These are phyloP conservation scores for Ahaetulla prasina DNA, from an alignment of 2,113 vertebrate species.

Conservation along the genomic window DNA sequence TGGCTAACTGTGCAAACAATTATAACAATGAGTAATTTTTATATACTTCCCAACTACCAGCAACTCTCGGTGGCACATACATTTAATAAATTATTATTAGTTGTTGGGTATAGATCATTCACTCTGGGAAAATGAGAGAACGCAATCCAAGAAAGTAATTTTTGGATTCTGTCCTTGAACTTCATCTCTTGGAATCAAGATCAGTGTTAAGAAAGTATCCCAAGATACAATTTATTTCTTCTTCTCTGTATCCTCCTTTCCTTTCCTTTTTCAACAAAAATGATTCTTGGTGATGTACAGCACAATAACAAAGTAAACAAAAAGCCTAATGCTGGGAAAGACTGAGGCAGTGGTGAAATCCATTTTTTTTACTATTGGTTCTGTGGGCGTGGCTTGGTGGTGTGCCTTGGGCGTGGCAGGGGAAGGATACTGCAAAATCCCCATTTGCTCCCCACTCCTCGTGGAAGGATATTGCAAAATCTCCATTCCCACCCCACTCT, in stretches of 20 bases:
- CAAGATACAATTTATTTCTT: not conserved
- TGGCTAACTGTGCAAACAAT: not conserved
- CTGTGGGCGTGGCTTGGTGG: too few species aligned
- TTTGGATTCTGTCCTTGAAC: not conserved
- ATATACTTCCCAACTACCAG: not conserved
- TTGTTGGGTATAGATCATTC: not conserved
- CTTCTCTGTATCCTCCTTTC: not conserved
- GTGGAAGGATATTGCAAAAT: too few species aligned
- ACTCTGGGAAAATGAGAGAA: not conserved
- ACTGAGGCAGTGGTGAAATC: too few species aligned
- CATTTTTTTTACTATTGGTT: too few species aligned
- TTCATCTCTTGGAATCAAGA: not conserved
- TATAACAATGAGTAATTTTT: not conserved
- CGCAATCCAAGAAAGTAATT: not conserved
- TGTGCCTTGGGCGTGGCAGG: too few species aligned
- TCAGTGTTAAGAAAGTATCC: not conserved
- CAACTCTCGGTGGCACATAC: not conserved
- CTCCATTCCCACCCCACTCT: too few species aligned
- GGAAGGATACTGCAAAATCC: too few species aligned
- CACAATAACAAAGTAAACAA: not conserved
- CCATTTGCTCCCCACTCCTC: too few species aligned
- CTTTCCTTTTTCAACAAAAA: not conserved
- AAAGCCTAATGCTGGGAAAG: too few species aligned
- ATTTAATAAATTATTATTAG: not conserved
- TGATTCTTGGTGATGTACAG: not conserved